Evolutionary conservation across 2,113 vertebrate genomes (phyloP), one percentile per base, ranked within the genome.

Genomic region (Eupsittula cactorum): DNA sequence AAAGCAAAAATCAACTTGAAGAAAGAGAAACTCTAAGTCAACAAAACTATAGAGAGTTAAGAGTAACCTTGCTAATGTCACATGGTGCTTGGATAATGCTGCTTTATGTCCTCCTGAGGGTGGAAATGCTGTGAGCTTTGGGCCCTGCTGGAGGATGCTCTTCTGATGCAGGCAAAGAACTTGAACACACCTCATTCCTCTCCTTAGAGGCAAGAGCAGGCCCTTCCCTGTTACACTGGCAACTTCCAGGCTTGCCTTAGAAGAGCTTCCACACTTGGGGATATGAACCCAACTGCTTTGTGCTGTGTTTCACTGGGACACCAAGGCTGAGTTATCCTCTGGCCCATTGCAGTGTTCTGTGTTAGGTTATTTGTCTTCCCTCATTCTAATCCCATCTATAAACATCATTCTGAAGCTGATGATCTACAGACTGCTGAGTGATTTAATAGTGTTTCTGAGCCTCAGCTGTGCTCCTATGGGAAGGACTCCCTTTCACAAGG

Each of bases 291-390:
- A 50, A 23, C 10, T 29, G 23, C 27, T 57, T 10, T 28, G 39
- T 53, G 24, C 14, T 68, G 31, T 24, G 6, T 46, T 50, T 57
- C 67, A 15, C 16, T 4, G 13, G 57, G 64, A 82, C 25, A 20
- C 10, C 17, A 19, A 35, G 44, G n/a, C 50, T 13, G 41, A 7
- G 15, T 59, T 41, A 14, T 25, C 29, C 42, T 52, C 64, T n/a
- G 47, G 39, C 31, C 1, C 5, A 42, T 5, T 6, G 57, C 27
- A 19, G 9, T 0, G 33, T 6, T 4, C 31, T 8, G 11, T 16
- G 25, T 42, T 6, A 37, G 41, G 42, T 17, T 42, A 17, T 19
- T 29, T 33, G 20, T 5, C 27, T 16, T 35, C 84, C 52, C 29
- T 19, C 29, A 19, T 28, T 47, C 29, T 27, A 31, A 88, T 20